These are phyloP conservation scores for Hepsetus odoe DNA, from an alignment of 2,113 vertebrate genomes.

Conservation along the genomic window DNA sequence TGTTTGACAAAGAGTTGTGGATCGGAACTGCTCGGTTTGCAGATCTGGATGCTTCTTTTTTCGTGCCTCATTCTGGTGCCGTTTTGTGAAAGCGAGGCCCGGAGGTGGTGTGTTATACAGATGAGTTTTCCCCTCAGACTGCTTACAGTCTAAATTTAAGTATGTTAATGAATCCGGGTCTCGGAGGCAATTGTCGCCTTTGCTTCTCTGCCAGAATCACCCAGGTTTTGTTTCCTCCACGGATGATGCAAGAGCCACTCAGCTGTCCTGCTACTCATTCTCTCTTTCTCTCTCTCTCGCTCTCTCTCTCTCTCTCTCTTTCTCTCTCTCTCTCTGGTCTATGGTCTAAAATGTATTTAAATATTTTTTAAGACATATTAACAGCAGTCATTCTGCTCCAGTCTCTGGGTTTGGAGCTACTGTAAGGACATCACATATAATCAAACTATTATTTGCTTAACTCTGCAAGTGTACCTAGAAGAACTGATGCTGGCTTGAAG, in stretches of 20 bases:
- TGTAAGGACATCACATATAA: background rate
- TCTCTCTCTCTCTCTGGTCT: background rate
- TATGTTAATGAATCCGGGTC: conserved; percentile 44
- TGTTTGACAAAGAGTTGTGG: conserved; percentile 36
- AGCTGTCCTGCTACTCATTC: background rate
- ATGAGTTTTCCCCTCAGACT: conserved; percentile 19
- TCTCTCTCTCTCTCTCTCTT: background rate
- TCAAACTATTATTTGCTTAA: too few species aligned
- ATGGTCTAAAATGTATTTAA: background rate
- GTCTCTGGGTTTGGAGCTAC: background rate
- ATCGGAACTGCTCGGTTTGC: conserved; percentile 10
- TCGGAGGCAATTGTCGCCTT: conserved; percentile 24
- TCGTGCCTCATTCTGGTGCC: background rate
- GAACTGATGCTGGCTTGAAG: too few species aligned
- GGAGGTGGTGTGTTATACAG: conserved; percentile 27
- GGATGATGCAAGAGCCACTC: background rate
- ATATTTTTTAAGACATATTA: background rate
- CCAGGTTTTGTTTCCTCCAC: background rate
- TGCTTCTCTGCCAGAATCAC: background rate
- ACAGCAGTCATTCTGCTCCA: background rate
- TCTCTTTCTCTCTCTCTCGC: background rate
- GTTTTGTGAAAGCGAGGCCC: background rate
- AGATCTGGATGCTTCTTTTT: background rate
- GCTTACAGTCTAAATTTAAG: conserved; percentile 49
- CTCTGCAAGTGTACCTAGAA: too few species aligned